Base-by-base conservation (phyloP, 2,113 vertebrate genomes). In the Coptodon bakossiorum region DNA sequence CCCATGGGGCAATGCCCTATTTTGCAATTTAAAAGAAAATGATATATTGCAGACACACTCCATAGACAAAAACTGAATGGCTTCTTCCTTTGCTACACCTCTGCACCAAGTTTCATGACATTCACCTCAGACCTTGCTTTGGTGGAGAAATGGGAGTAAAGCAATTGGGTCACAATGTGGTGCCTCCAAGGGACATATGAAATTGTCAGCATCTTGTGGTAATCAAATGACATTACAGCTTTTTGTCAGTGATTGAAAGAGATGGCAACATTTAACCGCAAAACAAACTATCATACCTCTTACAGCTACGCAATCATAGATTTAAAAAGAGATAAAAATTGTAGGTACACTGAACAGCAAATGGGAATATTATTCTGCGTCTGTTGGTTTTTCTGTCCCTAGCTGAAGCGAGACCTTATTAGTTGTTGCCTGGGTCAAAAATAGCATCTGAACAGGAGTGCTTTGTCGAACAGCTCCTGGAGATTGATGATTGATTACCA, bases 401-500 rank as follows among this genome's bases (percentile, higher is more conserved):
- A 5, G 59, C 43, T 63, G n/a, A 91, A 84, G 57, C 10, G 2
- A 85, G 56, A 85, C 50, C 56, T 82, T 88, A 85, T 90, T 91
- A 73, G 82, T 81, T 85, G 87, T 45, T 43, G 4, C 57, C 36
- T 61, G 56, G 82, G 85, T 92, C 90, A 90, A 90, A 94, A 94
- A 95, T 94, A 95, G 91, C 84, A 91, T 61, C 68, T 16, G 53
- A 90, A 83, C 84, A 86, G 87, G 59, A 90, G 81, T 59, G 86
- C 90, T 92, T 88, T 88, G 80, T 79, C 66, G 59, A 88, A 63
- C 54, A 85, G 90, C 92, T 93, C 91, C 90, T 89, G 80, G 90
- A 91, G 93, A 95, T 93, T 92, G 91, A 90, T 92, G 92, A 96
- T 94, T 95, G 95, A 95, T 96, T 94, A 93, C 83, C 80, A 86